Evolutionary conservation across 1,140 invertebrate species (phyloP), one percentile per base, ranked within the genome.

Genomic region (Colletes gigas): DNA sequence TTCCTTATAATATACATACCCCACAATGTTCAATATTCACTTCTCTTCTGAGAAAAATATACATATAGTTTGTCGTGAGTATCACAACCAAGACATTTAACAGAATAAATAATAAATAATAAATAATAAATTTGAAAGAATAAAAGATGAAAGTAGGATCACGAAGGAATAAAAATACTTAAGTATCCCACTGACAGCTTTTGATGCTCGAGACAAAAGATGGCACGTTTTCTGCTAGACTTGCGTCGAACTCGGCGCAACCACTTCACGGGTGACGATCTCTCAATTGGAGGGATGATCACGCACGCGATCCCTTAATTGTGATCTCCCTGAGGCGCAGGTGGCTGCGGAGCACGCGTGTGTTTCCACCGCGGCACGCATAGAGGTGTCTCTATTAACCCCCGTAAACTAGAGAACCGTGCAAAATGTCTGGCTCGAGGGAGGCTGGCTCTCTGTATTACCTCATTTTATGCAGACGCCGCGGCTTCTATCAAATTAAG

Each of bases 401-500:
- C 55, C 57, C 54, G 30, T 70, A 57, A 73, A 80, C 71, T 80
- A 74, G 78, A 80, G 78, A 80, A 67, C 78, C 78, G 78, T 80
- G 79, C 79, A 81, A 81, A 81, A 73, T 81, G 65, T 76, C 57
- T 76, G 55, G 30, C 79, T 67, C 66, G 21, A 59, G 52, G 71
- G 68, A 30, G 50, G 62, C 62, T 30, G 50, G 62, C 55, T 55
- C 85, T 85, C 86, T 87, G 81, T 82, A 87, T 85, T 87, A 85
- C 77, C 71, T 75, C 73, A 50, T 80, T 79, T 83, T 83, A 78
- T 83, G 72, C 75, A 71, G 78, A 75, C 68, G 50, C 74, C 80
- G 54, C 15, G 75, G 78, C 55, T 72, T 84, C 78, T 70, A 80
- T 83, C 86, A 82, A 85, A 87, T 87, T 87, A 83, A 83, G 69